Base-by-base conservation (phyloP, 2,888 invertebrate species). In the Erannis defoliaria region DNA sequence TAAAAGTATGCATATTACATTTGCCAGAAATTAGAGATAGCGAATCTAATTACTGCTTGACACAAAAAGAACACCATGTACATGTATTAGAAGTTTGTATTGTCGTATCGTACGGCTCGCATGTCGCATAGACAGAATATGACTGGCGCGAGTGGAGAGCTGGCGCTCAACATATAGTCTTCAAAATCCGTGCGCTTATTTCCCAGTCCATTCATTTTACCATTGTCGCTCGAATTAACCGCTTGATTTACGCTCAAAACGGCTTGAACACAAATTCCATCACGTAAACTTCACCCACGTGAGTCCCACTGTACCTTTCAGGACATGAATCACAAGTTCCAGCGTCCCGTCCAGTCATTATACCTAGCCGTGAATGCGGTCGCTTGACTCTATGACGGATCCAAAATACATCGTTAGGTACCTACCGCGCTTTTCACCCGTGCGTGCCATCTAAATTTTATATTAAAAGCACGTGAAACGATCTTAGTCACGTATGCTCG, bases 401-500 rank as follows among this genome's bases (percentile, higher is more conserved):
- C 87, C 77, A 80, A 89, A 90, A 89, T 89, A 90, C 86, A 84
- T 79, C 80, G 80, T 75, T 66, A 76, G 75, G 76, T 70, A 78
- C 75, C 76, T 70, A 78, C 74, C 76, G 74, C 75, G 74, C 78
- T 82, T 85, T 86, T 81, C 83, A 51, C 76, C 76, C 75, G 77
- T 80, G 82, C 75, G 77, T 80, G 82, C 84, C 82, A 85, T 79
- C 84, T 85, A 86, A 89, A 89, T 86, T 88, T 89, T 88, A 84
- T 85, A 80, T 85, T 78, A 85, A 83, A 82, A 84, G 71, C 86
- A 87, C 81, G 85, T 85, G 86, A 84, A 82, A 68, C 69, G 55
- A 60, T 75, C 80, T 88, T 89, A 90, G 90, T 90, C 89, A 89
- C 89, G 86, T 81, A 84, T 80, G 79, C 78, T 81, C 85, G 78